A percentile compares a stretch with the other conserved stretches of the same genome.
Conservation (phyloP, 2,888 invertebrate genomes). For the Danaus chrysippus region DNA sequence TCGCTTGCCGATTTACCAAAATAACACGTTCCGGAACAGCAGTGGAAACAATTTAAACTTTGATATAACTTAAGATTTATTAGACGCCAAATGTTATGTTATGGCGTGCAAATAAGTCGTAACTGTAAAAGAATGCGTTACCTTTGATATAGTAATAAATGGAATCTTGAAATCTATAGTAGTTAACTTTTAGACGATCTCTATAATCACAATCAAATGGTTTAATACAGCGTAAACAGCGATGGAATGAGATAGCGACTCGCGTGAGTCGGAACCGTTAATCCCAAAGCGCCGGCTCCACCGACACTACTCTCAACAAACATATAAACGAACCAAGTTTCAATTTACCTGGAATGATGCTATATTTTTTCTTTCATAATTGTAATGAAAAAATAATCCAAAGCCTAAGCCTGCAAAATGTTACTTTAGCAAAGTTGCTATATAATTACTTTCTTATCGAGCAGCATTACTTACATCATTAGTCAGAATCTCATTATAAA, state of each 20-base stretch:
- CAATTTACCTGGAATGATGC: constrained; percentile 38
- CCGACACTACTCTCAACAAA: constrained; percentile 35
- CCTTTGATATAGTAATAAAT: constrained; percentile 20
- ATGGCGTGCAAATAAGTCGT: constrained; percentile 9
- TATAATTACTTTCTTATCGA: too few relatives aligned
- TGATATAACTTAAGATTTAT: constrained; percentile 13
- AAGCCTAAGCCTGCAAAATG: too few relatives aligned
- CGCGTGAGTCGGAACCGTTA: constrained; percentile 65
- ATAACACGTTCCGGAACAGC: constrained; percentile 17
- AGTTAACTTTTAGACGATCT: constrained; percentile 36
- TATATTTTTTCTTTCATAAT: constrained; percentile 25
- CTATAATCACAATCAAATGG: constrained; percentile 72
- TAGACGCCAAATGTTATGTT: neutral
- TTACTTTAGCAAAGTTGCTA: too few relatives aligned
- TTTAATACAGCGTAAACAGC: constrained; percentile 72
- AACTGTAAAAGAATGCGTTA: constrained; percentile 1
- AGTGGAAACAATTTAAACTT: constrained; percentile 11
- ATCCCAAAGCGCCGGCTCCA: constrained; percentile 45
- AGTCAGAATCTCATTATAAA: neutral
- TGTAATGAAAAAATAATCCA: constrained; percentile 9
- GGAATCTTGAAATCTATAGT: constrained; percentile 27
- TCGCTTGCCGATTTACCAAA: constrained; percentile 28
- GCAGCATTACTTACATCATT: too few relatives aligned
- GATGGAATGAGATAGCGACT: constrained; percentile 65
- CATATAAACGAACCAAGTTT: constrained; percentile 38